Percentiles rank a stretch among this genome's conserved stretches.
phyloP scores from a whole-genome alignment of 2,797 vertebrate species.

The Anguilla obscura region DNA sequence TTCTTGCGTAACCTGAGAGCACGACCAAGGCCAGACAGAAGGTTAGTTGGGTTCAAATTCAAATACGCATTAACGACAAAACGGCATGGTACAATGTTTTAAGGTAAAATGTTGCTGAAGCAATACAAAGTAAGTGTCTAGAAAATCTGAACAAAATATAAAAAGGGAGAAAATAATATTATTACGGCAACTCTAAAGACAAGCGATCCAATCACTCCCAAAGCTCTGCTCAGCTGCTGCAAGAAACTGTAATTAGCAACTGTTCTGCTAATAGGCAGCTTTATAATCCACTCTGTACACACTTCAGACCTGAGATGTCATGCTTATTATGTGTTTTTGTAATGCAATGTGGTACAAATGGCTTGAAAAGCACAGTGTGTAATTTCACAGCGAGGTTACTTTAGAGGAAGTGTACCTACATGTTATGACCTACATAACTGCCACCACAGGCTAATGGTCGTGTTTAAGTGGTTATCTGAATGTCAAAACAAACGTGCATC shows the following conservation, averaged over 20 bases:
- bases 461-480: neutral
- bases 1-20: conserved; percentile 89
- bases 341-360: neutral
- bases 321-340: neutral
- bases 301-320: neutral
- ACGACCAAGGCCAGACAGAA: neutral
- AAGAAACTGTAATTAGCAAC: neutral
- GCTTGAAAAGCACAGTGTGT: neutral
- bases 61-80: neutral
- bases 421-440: neutral
- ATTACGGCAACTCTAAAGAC: neutral
- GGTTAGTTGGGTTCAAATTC: neutral
- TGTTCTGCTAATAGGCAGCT: neutral
- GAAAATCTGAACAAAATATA: neutral
- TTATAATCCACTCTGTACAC: neutral
- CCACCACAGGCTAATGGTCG: neutral
- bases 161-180: neutral
- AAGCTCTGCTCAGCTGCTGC: neutral
- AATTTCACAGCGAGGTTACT: neutral
- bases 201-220: neutral
- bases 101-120: neutral
- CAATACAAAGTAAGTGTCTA: neutral
- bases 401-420: neutral
- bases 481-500: neutral
- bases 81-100: neutral